phyloP scores from a whole-genome alignment of 2,888 invertebrate genomes.

The Eilema sororculum region DNA sequence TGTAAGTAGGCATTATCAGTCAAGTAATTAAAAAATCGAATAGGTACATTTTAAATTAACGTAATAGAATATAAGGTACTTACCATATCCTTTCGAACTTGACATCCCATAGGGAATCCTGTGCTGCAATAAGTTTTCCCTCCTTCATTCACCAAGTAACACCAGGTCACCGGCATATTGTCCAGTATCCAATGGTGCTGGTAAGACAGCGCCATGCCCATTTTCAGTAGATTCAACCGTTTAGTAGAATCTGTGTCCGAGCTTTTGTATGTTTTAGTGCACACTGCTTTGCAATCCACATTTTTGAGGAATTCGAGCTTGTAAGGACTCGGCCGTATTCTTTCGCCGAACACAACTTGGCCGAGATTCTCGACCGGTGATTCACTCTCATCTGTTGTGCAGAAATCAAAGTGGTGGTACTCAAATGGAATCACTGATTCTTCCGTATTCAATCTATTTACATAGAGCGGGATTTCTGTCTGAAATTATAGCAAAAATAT shows the following conservation, averaged over 20 bases:
- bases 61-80: conserved; percentile 46
- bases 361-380: conserved; percentile 99
- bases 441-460: conserved; percentile 98
- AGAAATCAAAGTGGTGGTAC: conserved; percentile 99
- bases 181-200: conserved; percentile 99
- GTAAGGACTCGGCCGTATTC: conserved; percentile 98
- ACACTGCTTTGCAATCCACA: conserved; percentile 87
- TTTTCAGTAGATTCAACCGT: conserved; percentile 93
- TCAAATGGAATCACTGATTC: conserved; percentile 99
- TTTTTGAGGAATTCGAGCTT: conserved; percentile 94
- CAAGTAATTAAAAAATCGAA: neutral
- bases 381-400: conserved; percentile 90
- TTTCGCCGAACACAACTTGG: conserved; percentile 99
- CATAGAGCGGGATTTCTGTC: conserved; percentile 95
- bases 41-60: neutral
- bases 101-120: conserved; percentile 99
- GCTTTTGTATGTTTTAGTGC: conserved; percentile 90
- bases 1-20: neutral
- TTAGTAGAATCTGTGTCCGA: conserved; percentile 89
- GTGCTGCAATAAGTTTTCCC: conserved; percentile 94
- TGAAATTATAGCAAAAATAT: conserved; percentile 83
- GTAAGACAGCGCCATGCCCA: conserved; percentile 97
- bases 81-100: conserved; percentile 88
- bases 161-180: conserved; percentile 99
- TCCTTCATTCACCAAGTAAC: conserved; percentile 92